phyloP scores from a whole-genome alignment of 2,113 vertebrate species.

The Dendrocopos noguchii region DNA sequence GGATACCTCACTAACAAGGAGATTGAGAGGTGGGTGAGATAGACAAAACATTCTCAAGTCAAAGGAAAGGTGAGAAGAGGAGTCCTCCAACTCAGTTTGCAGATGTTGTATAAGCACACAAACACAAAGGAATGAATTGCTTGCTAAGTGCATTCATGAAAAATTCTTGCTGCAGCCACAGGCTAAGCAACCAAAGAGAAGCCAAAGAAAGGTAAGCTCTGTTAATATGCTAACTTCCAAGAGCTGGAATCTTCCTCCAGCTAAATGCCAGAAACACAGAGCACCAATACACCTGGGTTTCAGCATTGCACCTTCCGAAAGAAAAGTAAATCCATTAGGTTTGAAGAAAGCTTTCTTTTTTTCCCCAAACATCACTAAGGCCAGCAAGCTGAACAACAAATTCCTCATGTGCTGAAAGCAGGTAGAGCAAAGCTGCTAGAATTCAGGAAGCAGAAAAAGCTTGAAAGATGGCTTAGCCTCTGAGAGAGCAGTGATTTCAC shows the following conservation, averaged over 20 bases:
- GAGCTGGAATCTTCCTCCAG: neutral
- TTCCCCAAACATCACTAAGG: neutral
- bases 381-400: neutral
- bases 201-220: neutral
- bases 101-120: neutral
- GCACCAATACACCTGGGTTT: neutral
- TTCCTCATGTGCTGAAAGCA: neutral
- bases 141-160: neutral
- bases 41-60: neutral
- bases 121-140: neutral
- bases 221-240: neutral
- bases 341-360: slow-evolving; percentile 2
- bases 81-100: neutral
- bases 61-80: neutral
- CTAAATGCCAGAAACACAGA: slow-evolving; percentile 14
- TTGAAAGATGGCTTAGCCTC: neutral
- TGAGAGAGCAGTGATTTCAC: neutral
- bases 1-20: neutral
- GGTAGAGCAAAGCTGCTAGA: neutral
- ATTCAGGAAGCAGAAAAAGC: neutral
- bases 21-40: neutral
- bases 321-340: neutral
- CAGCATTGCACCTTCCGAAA: neutral
- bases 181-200: neutral
- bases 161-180: neutral